These are phyloP conservation scores for Leucoptera coffeella DNA, from an alignment of 2,888 invertebrate genomes.

Conservation along the genomic window DNA sequence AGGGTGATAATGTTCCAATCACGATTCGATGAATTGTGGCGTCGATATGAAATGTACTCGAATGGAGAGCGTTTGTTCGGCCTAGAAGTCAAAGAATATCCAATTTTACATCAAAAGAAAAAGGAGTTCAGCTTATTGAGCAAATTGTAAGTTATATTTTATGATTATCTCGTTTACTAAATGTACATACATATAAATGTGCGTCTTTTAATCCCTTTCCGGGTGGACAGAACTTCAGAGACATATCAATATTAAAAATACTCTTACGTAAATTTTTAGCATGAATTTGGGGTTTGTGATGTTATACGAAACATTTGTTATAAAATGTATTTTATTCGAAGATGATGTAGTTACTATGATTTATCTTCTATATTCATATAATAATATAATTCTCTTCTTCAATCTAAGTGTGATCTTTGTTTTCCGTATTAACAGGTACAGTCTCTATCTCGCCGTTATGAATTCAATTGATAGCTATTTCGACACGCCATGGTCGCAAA, in stretches of 20 bases:
- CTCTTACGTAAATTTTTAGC: no score
- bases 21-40: conserved; percentile 77
- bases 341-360: neutral
- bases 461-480: conserved; percentile 82
- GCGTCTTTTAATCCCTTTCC: no score
- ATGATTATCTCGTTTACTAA: no score
- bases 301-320: no score
- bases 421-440: conserved; percentile 42
- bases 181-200: no score
- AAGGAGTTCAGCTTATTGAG: conserved; percentile 79
- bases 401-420: no score
- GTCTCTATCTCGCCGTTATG: conserved; percentile 72
- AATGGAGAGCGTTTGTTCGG: conserved; percentile 83
- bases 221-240: no score
- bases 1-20: conserved; percentile 70
- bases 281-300: no score
- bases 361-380: no score
- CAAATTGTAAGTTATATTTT: conserved; percentile 68
- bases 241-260: no score
- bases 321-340: conserved; percentile 1
- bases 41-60: conserved; percentile 74
- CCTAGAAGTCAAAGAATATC: conserved; percentile 76
- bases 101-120: conserved; percentile 69
- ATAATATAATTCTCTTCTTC: no score
- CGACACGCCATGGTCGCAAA: conserved; percentile 76